phyloP scores from a whole-genome alignment of 2,797 vertebrate genomes.

The Orientallactaga sibirica region DNA sequence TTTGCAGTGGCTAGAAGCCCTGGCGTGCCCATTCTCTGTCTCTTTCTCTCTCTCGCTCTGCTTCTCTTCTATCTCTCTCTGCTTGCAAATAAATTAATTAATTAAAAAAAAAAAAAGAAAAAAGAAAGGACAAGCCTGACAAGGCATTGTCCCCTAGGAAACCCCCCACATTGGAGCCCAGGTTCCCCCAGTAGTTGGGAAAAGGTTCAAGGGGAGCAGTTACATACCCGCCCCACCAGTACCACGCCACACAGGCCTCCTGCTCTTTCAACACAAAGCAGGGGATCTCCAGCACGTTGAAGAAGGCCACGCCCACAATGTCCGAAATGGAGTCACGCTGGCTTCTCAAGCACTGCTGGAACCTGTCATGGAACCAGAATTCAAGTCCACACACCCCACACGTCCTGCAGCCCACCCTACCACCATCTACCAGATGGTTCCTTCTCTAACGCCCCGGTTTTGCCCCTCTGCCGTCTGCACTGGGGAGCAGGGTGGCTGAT shows the following conservation, averaged over 20 bases:
- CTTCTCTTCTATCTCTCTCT: no score
- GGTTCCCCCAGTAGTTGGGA: neutral
- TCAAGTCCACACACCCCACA: conserved; percentile 13
- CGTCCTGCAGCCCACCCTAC: neutral
- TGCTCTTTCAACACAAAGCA: conserved; percentile 92
- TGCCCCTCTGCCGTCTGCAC: neutral
- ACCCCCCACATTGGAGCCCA: neutral
- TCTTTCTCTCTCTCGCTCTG: no score
- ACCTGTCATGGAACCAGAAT: conserved; percentile 86
- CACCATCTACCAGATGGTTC: neutral
- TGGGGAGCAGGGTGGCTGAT: neutral
- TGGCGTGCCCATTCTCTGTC: no score
- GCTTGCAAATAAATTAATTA: no score
- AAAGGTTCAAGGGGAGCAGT: neutral
- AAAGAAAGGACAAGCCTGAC: neutral
- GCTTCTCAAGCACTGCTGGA: conserved; percentile 89
- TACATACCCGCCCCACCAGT: conserved; percentile 94
- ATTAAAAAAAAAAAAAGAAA: no score
- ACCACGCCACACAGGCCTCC: conserved; percentile 90
- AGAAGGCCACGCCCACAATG: conserved; percentile 93
- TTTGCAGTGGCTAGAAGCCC: no score
- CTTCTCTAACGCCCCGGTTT: neutral
- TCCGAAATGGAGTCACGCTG: conserved; percentile 90
- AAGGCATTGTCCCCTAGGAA: neutral
- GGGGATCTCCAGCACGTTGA: conserved; percentile 92